Conservation (phyloP, 2,888 invertebrate genomes). For the Eurytoma adleriae region DNA sequence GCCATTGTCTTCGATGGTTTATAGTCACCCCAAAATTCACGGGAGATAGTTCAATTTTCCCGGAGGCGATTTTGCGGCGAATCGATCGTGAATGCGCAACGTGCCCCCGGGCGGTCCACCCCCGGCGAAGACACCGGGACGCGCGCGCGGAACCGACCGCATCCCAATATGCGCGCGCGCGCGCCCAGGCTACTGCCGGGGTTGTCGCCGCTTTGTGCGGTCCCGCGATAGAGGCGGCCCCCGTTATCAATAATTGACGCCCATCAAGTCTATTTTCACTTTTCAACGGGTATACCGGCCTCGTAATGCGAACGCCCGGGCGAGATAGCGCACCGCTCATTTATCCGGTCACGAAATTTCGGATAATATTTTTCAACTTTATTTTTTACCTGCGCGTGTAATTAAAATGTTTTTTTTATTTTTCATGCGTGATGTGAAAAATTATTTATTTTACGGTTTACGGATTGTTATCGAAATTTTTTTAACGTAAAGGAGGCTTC, state of each 20-base stretch:
- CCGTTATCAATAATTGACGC: slow-evolving; percentile 9
- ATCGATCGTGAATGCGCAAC: slow-evolving; percentile 40
- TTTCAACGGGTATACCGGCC: no score
- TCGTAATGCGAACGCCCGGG: no score
- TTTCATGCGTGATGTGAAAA: no score
- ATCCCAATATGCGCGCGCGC: neutral
- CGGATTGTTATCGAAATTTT: no score
- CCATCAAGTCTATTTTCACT: no score
- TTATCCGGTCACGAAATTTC: no score
- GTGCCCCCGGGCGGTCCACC: slow-evolving; percentile 19
- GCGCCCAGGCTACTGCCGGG: neutral
- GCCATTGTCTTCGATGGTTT: slow-evolving; percentile 72
- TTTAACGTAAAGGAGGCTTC: no score
- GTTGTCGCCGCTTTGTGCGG: neutral
- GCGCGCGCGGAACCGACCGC: neutral
- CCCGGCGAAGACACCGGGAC: neutral
- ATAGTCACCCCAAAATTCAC: slow-evolving; percentile 65
- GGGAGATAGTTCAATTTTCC: slow-evolving; percentile 59
- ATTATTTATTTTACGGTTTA: no score
- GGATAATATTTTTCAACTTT: no score
- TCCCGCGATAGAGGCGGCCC: neutral
- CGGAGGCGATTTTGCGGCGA: slow-evolving; percentile 57
- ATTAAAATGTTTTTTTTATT: no score
- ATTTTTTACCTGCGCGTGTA: no score
- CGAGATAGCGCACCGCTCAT: no score